Evolutionary conservation across 2,113 vertebrate species (phyloP).

Genomic region (Dasyornis broadbenti): DNA sequence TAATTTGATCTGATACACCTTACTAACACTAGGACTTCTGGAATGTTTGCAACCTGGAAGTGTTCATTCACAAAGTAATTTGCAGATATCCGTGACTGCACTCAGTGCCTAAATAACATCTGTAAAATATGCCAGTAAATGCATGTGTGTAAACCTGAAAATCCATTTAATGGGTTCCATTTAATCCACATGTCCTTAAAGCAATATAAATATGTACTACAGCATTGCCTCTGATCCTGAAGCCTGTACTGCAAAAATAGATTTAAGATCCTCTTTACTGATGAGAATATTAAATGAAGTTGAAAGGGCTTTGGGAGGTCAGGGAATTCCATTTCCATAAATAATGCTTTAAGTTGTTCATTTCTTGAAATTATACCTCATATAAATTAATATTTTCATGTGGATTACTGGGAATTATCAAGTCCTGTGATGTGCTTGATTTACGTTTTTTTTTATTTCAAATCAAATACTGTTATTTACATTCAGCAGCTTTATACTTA

Average conservation of each 20-base stretch:
- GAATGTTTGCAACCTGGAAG: neutral
- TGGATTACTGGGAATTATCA: neutral
- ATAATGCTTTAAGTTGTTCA: neutral
- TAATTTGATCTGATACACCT: neutral
- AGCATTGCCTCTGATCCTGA: neutral
- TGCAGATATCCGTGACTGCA: neutral
- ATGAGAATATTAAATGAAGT: neutral
- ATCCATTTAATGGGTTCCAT: neutral
- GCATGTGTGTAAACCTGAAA: neutral
- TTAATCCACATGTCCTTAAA: neutral
- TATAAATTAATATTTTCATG: neutral
- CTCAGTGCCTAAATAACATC: neutral
- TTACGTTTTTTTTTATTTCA: neutral
- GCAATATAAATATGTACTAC: neutral
- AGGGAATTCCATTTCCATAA: neutral
- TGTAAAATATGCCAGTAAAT: neutral
- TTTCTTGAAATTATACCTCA: neutral
- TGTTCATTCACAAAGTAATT: neutral
- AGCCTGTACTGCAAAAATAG: neutral
- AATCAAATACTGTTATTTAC: neutral
- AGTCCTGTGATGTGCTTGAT: neutral
- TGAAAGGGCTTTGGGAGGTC: neutral
- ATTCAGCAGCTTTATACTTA: neutral
- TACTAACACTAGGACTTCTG: neutral
- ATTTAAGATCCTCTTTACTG: neutral